Percentiles rank a stretch among this genome's conserved stretches.
phyloP scores from a whole-genome alignment of 2,797 vertebrate species.

The Sebastes taczanowskii region DNA sequence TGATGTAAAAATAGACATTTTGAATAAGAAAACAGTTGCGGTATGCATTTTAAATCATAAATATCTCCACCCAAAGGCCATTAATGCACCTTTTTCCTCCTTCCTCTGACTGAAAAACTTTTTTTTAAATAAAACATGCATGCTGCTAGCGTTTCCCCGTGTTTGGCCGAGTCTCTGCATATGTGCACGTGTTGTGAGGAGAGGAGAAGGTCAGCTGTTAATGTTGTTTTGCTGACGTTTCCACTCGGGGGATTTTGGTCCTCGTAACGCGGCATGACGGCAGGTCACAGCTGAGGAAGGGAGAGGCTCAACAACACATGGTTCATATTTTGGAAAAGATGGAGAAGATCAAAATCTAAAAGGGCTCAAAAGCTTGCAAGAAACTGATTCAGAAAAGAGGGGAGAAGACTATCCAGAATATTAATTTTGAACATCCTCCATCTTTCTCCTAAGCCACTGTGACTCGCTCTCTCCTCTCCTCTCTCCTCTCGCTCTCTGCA shows the following conservation, averaged over 20 bases:
- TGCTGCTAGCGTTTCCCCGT: not conserved
- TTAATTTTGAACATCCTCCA: not conserved
- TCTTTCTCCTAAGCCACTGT: not conserved
- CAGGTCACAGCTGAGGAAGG: constrained; percentile 57
- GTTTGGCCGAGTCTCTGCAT: not conserved
- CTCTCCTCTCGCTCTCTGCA: constrained; percentile 13
- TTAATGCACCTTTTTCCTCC: not conserved
- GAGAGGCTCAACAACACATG: constrained; percentile 55
- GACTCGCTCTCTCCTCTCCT: not conserved
- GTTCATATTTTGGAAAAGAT: constrained; percentile 5
- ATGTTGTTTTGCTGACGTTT: constrained; percentile 28
- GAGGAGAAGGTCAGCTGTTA: constrained; percentile 41
- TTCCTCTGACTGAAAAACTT: not conserved
- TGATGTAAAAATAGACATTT: not conserved
- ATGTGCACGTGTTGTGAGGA: not conserved
- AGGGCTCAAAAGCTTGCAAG: not conserved
- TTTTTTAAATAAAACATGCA: not conserved
- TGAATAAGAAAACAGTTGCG: not conserved
- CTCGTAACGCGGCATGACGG: constrained; percentile 20
- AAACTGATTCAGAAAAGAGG: not conserved
- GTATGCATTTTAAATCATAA: not conserved
- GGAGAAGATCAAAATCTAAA: not conserved
- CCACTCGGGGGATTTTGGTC: constrained; percentile 15
- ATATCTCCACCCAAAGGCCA: not conserved
- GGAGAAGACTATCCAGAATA: not conserved